A percentile compares a stretch with the other conserved stretches of the same genome.
Conservation (phyloP, 2,888 invertebrate species). For the Pandemis heparana region DNA sequence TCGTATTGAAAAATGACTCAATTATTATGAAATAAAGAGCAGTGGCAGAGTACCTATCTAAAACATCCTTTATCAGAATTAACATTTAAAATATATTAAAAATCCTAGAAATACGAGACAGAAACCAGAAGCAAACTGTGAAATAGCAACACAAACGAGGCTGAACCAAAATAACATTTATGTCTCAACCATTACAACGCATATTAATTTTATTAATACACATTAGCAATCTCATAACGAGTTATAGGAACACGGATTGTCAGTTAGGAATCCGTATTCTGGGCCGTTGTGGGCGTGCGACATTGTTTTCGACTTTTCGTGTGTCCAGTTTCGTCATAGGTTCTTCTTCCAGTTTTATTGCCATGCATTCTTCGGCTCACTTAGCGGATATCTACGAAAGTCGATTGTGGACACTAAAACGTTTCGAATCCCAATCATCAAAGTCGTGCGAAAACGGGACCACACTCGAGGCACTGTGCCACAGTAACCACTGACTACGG, state of each 20-base stretch:
- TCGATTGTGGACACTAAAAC: constrained; percentile 61
- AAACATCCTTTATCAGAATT: background rate
- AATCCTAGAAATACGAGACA: background rate
- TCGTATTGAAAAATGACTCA: constrained; percentile 13
- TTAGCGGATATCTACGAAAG: constrained; percentile 73
- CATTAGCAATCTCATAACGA: constrained; percentile 37
- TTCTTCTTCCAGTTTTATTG: constrained; percentile 63
- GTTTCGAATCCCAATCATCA: constrained; percentile 63
- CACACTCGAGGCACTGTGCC: constrained; percentile 58
- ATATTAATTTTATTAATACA: constrained; percentile 35
- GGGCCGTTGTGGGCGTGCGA: constrained; percentile 63
- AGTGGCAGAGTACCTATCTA: background rate
- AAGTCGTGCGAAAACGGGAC: constrained; percentile 69
- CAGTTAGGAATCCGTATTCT: constrained; percentile 56
- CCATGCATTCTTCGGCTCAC: constrained; percentile 66
- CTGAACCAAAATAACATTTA: constrained; percentile 27
- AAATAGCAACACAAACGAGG: constrained; percentile 3
- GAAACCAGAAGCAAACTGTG: background rate
- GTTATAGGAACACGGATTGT: constrained; percentile 50
- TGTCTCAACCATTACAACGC: constrained; percentile 24
- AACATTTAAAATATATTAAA: background rate
- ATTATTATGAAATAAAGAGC: background rate
- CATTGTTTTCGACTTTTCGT: constrained; percentile 66
- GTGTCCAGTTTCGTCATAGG: constrained; percentile 61
- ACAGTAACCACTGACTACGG: constrained; percentile 40